A percentile compares a stretch with the other conserved stretches of the same genome.
Conservation (phyloP, 2,888 invertebrate species). For the Tetramorium bicarinatum region DNA sequence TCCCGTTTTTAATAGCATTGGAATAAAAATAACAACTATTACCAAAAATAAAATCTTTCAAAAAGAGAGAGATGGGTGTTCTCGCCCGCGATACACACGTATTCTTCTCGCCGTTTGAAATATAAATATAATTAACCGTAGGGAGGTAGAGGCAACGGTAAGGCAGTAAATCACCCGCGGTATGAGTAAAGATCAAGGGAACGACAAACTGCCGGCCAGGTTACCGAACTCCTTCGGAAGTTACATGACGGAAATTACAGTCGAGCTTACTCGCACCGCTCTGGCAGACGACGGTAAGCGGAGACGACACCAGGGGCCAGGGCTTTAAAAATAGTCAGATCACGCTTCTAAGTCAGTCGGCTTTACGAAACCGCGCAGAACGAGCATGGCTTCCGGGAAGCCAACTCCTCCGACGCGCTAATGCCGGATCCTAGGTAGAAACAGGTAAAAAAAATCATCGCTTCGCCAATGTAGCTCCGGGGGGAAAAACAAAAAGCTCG, state of each 20-base stretch:
- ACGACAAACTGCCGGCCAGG: constrained; percentile 59
- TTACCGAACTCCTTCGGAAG: constrained; percentile 67
- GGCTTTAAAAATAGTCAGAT: constrained; percentile 66
- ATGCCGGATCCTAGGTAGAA: constrained; percentile 24
- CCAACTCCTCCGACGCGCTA: constrained; percentile 12
- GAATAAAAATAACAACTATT: not conserved
- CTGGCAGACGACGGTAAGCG: constrained; percentile 20
- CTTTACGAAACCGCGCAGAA: constrained; percentile 61
- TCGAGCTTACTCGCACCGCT: constrained; percentile 29
- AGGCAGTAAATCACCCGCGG: constrained; percentile 66
- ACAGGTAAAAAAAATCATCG: not conserved
- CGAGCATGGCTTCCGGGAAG: constrained; percentile 65
- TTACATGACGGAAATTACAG: constrained; percentile 51
- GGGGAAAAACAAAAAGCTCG: not conserved
- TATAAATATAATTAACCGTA: constrained; percentile 69
- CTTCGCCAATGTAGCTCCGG: not conserved
- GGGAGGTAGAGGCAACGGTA: constrained; percentile 50
- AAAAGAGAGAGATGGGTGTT: not conserved
- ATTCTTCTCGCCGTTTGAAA: constrained; percentile 61
- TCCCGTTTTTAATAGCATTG: not conserved
- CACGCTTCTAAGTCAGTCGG: constrained; percentile 46
- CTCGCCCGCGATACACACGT: constrained; percentile 15
- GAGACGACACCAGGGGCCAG: constrained; percentile 12
- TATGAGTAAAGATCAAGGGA: constrained; percentile 69
- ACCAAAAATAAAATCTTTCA: not conserved